Evolutionary conservation across 2,888 invertebrate genomes (phyloP).

Genomic region (Serripes groenlandicus): DNA sequence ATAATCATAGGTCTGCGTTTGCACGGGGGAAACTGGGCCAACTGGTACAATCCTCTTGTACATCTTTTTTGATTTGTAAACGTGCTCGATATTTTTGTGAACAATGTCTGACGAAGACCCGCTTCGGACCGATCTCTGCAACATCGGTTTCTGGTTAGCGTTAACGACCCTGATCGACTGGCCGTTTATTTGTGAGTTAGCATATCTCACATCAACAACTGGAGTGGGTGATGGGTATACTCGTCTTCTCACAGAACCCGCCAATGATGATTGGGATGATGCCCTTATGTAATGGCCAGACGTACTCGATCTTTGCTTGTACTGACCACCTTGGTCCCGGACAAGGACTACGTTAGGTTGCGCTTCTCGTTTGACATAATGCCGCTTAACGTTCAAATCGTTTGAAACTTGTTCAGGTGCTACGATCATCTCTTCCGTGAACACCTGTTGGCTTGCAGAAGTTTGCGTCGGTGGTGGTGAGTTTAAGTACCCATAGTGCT

Average conservation of each 20-base stretch:
- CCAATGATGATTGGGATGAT: not conserved
- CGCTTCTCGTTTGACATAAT: conserved; percentile 6
- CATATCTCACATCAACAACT: not conserved
- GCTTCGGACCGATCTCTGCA: not conserved
- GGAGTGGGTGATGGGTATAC: conserved; percentile 45
- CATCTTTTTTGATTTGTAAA: conserved; percentile 39
- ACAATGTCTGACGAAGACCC: conserved; percentile 33
- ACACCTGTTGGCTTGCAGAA: not conserved
- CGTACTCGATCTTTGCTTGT: not conserved
- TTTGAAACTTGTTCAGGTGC: not conserved
- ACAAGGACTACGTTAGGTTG: not conserved
- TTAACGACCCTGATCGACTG: not conserved
- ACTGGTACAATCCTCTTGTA: not conserved
- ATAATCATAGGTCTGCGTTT: conserved; percentile 14
- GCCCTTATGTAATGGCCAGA: not conserved
- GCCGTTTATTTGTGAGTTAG: not conserved
- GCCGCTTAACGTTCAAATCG: conserved; percentile 8
- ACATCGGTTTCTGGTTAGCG: not conserved
- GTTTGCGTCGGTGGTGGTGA: conserved; percentile 27
- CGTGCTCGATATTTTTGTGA: conserved; percentile 58
- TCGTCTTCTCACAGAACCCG: conserved; percentile 16
- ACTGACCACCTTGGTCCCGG: not conserved
- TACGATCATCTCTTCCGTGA: conserved; percentile 1
- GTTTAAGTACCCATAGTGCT: conserved; percentile 42
- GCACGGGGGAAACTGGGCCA: not conserved